Evolutionary conservation across 2,113 vertebrate species (phyloP), one percentile per base, ranked within the genome.

Genomic region (Excalfactoria chinensis): DNA sequence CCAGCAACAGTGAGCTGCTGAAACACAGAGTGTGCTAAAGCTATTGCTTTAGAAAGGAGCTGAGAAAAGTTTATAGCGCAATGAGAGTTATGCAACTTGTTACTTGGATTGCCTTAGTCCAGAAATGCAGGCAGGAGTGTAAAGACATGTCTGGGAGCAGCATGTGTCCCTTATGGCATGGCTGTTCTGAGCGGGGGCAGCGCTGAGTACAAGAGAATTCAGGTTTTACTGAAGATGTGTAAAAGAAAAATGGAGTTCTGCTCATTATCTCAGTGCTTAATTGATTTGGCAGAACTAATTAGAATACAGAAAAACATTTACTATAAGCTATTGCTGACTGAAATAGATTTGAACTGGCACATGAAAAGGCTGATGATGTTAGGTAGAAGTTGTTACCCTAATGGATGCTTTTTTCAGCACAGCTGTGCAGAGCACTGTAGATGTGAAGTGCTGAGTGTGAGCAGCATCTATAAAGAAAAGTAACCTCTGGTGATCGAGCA

Each of bases 361-460:
- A 21, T 84, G 91, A 48, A 59, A 72, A 94, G 86, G 84, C 79
- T 49, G 4, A 55, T 91, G 88, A 55, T 89, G 74, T 69, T 86
- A 69, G 72, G 84, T 93, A 95, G 79, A 83, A 90, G 83, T 55
- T 93, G 86, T 89, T 93, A 83, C 91, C 93, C 75, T 94, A 92
- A 92, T 96, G 89, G 92, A 76, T 74, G 90, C 89, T 91, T 93
- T 95, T 96, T 84, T 88, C 75, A 92, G 81, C 86, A 67, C 71
- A 48, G 72, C 62, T 1, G 2, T 60, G 40, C 53, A 48, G 72
- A 41, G 37, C 91, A 91, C 48, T 28, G 88, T 82, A 86, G 67
- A 19, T 82, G 81, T 30, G 13, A 94, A 79, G 81, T 90, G 89
- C 93, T 79, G 90, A 94, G 88, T 92, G 88, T 94, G 84, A 69